Evolutionary conservation across 1,140 invertebrate genomes (phyloP).

Genomic region (Caligus rogercresseyi): DNA sequence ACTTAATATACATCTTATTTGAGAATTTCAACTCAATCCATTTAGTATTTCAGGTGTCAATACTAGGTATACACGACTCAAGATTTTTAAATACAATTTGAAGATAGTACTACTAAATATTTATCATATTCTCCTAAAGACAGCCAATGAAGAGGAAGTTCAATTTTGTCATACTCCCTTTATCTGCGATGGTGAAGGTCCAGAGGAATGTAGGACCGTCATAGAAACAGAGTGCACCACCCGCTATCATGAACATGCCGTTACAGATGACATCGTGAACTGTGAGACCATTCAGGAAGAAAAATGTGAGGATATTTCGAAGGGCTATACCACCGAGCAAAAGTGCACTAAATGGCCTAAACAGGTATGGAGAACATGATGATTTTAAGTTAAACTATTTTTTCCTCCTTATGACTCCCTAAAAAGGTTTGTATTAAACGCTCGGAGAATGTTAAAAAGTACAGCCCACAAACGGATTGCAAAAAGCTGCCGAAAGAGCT

Average conservation of each 20-base stretch:
- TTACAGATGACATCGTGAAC: conserved; percentile 6
- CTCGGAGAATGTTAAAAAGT: conserved; percentile 7
- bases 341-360: conserved; percentile 8
- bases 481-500: not conserved
- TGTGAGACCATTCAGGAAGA: conserved; percentile 9
- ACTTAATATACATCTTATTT: too few relatives aligned
- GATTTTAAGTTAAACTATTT: too few relatives aligned
- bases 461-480: conserved; percentile 11
- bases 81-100: too few relatives aligned
- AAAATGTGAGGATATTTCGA: too few relatives aligned
- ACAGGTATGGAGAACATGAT: too few relatives aligned
- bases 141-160: conserved; percentile 3
- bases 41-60: too few relatives aligned
- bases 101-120: too few relatives aligned
- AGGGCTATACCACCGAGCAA: conserved; percentile 5
- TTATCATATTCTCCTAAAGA: too few relatives aligned
- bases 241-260: conserved; percentile 12
- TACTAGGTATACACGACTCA: too few relatives aligned
- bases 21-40: too few relatives aligned
- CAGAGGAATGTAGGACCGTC: conserved; percentile 1
- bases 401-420: too few relatives aligned
- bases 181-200: conserved; percentile 1
- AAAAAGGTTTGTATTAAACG: too few relatives aligned
- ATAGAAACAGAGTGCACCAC: not conserved
- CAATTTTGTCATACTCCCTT: not conserved